These are phyloP conservation scores for Pogonomyrmex californicus DNA, from an alignment of 1,140 invertebrate species.

Conservation along the genomic window DNA sequence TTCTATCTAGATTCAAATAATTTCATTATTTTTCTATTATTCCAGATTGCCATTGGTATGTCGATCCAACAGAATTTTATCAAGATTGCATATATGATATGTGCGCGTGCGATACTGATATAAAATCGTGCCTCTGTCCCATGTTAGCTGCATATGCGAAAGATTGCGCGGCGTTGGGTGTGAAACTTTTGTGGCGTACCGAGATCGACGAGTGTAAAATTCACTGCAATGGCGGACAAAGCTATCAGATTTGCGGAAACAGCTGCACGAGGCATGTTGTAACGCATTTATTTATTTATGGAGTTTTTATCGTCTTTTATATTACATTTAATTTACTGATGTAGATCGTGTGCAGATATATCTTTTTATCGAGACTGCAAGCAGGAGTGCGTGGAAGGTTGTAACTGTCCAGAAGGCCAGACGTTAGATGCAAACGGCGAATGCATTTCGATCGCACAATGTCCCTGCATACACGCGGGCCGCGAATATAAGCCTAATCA, in stretches of 20 bases:
- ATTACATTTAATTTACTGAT: constrained; percentile 15
- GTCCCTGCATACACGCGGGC: constrained; percentile 92
- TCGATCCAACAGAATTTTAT: constrained; percentile 93
- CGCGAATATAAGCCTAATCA: constrained; percentile 92
- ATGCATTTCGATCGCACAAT: constrained; percentile 92
- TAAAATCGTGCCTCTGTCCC: constrained; percentile 92
- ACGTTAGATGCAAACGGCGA: constrained; percentile 90
- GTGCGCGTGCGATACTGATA: constrained; percentile 92
- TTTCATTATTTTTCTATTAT: background rate
- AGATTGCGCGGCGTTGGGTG: constrained; percentile 91
- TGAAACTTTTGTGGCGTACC: constrained; percentile 92
- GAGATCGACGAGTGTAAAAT: constrained; percentile 93
- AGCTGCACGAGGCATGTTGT: constrained; percentile 85
- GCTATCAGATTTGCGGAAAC: constrained; percentile 90
- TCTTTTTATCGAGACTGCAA: constrained; percentile 85
- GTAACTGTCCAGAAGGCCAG: constrained; percentile 93
- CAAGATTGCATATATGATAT: constrained; percentile 95
- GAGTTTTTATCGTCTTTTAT: background rate
- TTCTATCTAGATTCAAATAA: background rate
- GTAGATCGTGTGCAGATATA: constrained; percentile 78
- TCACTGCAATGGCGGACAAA: constrained; percentile 92
- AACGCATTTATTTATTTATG: background rate
- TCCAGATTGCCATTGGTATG: constrained; percentile 92
- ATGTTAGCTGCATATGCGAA: constrained; percentile 93
- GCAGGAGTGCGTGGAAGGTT: constrained; percentile 94